phyloP scores from a whole-genome alignment of 1,140 invertebrate genomes.

The Pseudomyrmex concolor region DNA sequence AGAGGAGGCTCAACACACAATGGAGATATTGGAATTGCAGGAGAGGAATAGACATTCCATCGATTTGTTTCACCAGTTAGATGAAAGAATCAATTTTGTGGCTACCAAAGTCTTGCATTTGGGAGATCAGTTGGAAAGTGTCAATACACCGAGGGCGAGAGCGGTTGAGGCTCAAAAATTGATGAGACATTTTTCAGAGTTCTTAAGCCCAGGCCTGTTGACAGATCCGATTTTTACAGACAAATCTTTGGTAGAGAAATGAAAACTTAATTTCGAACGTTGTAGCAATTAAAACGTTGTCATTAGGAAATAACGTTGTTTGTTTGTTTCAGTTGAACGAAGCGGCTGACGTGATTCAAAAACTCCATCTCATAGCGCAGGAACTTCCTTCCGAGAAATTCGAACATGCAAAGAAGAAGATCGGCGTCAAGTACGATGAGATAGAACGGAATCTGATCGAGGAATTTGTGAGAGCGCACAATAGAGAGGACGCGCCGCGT shows the following conservation, averaged over 20 bases:
- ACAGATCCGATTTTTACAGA: constrained; percentile 95
- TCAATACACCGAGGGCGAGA: constrained; percentile 96
- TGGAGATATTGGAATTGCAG: constrained; percentile 92
- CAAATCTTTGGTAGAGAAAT: constrained; percentile 89
- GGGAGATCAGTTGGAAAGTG: constrained; percentile 98
- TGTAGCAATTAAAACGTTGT: too few species aligned
- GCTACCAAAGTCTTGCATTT: constrained; percentile 98
- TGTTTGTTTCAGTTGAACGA: constrained; percentile 91
- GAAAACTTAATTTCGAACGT: constrained; percentile 16
- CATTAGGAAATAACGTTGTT: background rate
- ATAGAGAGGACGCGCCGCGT: constrained; percentile 91
- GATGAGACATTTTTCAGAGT: constrained; percentile 97
- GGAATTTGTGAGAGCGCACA: constrained; percentile 96
- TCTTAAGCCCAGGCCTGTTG: constrained; percentile 94
- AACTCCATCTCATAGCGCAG: constrained; percentile 97
- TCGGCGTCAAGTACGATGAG: constrained; percentile 97
- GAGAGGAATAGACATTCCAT: constrained; percentile 95
- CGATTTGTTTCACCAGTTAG: constrained; percentile 95
- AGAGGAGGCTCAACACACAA: constrained; percentile 93
- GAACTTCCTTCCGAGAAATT: constrained; percentile 95
- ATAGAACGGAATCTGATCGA: constrained; percentile 97
- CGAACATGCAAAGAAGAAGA: constrained; percentile 95
- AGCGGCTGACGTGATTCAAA: constrained; percentile 99
- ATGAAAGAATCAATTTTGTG: constrained; percentile 98
- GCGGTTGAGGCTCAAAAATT: constrained; percentile 97